Percentiles rank a stretch among this genome's conserved stretches.
These are phyloP conservation scores for Cosmorhoe ocellata DNA, from an alignment of 2,888 invertebrate genomes.

Conservation along the genomic window DNA sequence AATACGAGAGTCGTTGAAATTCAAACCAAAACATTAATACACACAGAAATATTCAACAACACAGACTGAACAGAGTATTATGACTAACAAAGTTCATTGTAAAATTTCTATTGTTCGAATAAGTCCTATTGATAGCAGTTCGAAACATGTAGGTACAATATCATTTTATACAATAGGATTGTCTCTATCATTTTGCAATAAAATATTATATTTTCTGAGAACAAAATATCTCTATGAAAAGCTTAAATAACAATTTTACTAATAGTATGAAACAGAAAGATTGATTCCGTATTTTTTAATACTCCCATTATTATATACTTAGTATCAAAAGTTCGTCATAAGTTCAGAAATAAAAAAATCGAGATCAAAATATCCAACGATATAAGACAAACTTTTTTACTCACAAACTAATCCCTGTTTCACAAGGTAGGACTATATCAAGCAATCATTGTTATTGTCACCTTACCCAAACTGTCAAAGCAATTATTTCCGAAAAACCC, in stretches of 20 bases:
- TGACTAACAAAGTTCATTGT: constrained; percentile 9
- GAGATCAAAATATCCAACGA: no score
- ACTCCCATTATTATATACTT: no score
- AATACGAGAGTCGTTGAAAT: not conserved
- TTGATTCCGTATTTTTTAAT: no score
- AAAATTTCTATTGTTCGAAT: constrained; percentile 13
- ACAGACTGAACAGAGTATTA: not conserved
- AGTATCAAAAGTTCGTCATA: no score
- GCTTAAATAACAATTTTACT: no score
- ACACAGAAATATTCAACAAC: not conserved
- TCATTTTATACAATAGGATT: no score
- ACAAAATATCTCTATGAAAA: no score
- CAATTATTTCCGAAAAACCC: constrained; percentile 13
- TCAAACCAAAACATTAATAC: constrained; percentile 2
- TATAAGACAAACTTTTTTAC: not conserved
- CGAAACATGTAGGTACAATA: no score
- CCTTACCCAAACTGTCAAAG: constrained; percentile 8
- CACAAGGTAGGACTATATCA: not conserved
- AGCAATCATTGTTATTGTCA: constrained; percentile 8
- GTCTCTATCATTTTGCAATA: no score
- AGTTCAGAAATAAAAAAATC: no score
- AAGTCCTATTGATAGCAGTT: constrained; percentile 15
- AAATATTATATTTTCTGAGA: no score
- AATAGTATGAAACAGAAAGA: no score
- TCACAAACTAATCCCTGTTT: not conserved